Percentiles rank a stretch among this genome's conserved stretches.
These are phyloP conservation scores for Drosophila sp. DNA, from an alignment of 1,140 invertebrate species.

Conservation along the genomic window DNA sequence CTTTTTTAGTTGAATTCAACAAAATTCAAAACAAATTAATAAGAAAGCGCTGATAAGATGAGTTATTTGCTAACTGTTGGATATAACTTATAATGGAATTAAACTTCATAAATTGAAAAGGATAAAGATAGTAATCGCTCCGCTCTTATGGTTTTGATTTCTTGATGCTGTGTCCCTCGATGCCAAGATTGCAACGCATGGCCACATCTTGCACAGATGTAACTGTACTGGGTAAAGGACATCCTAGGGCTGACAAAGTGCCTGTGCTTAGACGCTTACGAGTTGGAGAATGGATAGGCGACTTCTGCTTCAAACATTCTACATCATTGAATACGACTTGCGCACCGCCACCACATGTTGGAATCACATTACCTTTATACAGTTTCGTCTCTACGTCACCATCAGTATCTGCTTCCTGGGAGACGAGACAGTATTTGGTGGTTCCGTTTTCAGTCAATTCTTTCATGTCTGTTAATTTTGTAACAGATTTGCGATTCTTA, in stretches of 20 bases:
- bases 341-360: slow-evolving; percentile 95
- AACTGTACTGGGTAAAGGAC: slow-evolving; percentile 52
- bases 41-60: background rate
- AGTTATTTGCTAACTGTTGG: slow-evolving; percentile 17
- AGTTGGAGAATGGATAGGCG: slow-evolving; percentile 85
- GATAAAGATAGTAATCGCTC: background rate
- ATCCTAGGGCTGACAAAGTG: slow-evolving; percentile 57
- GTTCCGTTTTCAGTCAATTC: slow-evolving; percentile 90
- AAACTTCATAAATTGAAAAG: slow-evolving; percentile 11
- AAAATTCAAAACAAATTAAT: background rate
- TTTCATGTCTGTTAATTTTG: slow-evolving; percentile 88
- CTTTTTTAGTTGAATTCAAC: background rate
- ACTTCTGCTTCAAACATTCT: slow-evolving; percentile 93
- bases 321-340: slow-evolving; percentile 98
- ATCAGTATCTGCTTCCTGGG: slow-evolving; percentile 94
- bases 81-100: slow-evolving; percentile 21
- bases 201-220: slow-evolving; percentile 65
- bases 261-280: slow-evolving; percentile 76
- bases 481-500: slow-evolving; percentile 92
- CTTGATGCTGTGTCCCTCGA: slow-evolving; percentile 79
- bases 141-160: slow-evolving; percentile 67
- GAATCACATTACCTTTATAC: slow-evolving; percentile 96
- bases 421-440: slow-evolving; percentile 95
- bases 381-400: slow-evolving; percentile 96
- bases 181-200: slow-evolving; percentile 77